A percentile compares a stretch with the other conserved stretches of the same genome.
These are phyloP conservation scores for Ornithoptera priamus DNA, from an alignment of 2,888 invertebrate genomes.

Conservation along the genomic window DNA sequence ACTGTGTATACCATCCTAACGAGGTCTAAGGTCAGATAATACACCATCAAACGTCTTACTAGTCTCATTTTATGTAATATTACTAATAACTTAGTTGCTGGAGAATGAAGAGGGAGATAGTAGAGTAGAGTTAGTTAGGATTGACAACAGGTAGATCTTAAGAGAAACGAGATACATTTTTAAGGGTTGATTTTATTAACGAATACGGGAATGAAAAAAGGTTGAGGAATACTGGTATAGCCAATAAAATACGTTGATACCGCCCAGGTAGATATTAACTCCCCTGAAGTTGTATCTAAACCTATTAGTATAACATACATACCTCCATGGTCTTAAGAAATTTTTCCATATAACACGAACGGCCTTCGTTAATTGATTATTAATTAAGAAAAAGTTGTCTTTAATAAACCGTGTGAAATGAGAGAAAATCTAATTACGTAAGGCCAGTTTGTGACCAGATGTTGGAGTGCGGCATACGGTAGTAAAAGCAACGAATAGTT, in stretches of 20 bases:
- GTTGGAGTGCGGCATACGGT: slow-evolving; percentile 48
- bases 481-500: slow-evolving; percentile 53
- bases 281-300: slow-evolving; percentile 38
- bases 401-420: slow-evolving; percentile 53
- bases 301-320: slow-evolving; percentile 35
- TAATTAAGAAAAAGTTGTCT: slow-evolving; percentile 56
- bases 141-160: too few relatives aligned
- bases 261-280: slow-evolving; percentile 48
- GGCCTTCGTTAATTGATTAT: slow-evolving; percentile 63
- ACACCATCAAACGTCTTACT: too few relatives aligned
- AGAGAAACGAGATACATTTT: too few relatives aligned
- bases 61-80: too few relatives aligned
- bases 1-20: too few relatives aligned
- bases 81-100: too few relatives aligned
- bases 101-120: too few relatives aligned
- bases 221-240: neutral
- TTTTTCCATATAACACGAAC: slow-evolving; percentile 38
- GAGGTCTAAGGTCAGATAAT: too few relatives aligned
- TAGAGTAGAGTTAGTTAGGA: too few relatives aligned
- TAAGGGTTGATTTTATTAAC: too few relatives aligned
- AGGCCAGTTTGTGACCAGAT: slow-evolving; percentile 42
- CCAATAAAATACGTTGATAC: slow-evolving; percentile 44
- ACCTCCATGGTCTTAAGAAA: slow-evolving; percentile 42
- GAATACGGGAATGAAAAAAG: too few relatives aligned
- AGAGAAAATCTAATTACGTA: slow-evolving; percentile 54